phyloP scores from a whole-genome alignment of 2,888 invertebrate genomes.

The Glyphotaelius pellucidus region DNA sequence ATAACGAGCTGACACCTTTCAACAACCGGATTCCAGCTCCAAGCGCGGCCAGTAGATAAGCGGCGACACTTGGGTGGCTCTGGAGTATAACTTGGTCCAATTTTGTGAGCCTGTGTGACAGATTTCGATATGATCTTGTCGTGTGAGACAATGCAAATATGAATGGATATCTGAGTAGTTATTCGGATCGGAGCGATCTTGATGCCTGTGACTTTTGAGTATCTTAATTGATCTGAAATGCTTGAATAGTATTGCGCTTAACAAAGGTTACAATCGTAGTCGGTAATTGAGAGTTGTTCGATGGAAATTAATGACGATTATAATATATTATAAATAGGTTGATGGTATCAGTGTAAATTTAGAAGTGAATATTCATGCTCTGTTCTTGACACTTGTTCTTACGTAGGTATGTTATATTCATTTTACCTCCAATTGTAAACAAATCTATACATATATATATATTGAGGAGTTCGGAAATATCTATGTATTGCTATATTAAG shows the following conservation, averaged over 20 bases:
- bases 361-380: not conserved
- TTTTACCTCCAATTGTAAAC: no score
- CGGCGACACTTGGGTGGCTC: conserved; percentile 31
- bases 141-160: conserved; percentile 43
- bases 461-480: no score
- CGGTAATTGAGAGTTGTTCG: not conserved
- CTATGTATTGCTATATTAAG: no score
- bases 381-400: not conserved
- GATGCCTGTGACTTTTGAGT: conserved; percentile 7
- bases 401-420: not conserved
- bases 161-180: conserved; percentile 17
- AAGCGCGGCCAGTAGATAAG: conserved; percentile 44
- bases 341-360: not conserved
- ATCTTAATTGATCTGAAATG: conserved; percentile 13
- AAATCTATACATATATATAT: no score
- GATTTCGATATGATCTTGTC: conserved; percentile 29
- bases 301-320: not conserved
- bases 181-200: not conserved
- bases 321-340: not conserved
- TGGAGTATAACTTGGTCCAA: conserved; percentile 18
- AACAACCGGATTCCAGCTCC: conserved; percentile 43
- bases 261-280: not conserved
- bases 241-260: not conserved
- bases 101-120: conserved; percentile 31
- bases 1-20: conserved; percentile 47